phyloP scores from a whole-genome alignment of 2,888 invertebrate species.

The Drepana falcataria region DNA sequence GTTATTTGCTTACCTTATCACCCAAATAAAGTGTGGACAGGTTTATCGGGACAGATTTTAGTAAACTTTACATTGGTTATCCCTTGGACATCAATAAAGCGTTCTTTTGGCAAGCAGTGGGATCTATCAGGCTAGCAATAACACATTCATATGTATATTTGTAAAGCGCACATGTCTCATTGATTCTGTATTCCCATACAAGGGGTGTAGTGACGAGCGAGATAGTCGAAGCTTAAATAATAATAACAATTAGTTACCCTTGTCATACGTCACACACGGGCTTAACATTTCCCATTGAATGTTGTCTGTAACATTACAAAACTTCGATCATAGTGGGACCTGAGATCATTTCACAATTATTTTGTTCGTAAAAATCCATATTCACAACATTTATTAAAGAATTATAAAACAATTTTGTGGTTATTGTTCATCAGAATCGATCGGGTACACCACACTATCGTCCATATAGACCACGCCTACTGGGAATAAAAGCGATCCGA shows the following conservation, averaged over 20 bases:
- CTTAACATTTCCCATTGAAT: constrained; percentile 24
- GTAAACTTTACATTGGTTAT: too few relatives aligned
- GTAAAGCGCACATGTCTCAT: background rate
- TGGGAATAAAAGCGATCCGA: constrained; percentile 17
- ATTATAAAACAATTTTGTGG: constrained; percentile 18
- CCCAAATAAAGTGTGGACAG: too few relatives aligned
- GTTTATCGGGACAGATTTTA: too few relatives aligned
- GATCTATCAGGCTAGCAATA: too few relatives aligned
- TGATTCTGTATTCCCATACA: constrained; percentile 20
- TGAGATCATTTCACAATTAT: background rate
- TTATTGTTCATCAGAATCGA: constrained; percentile 28
- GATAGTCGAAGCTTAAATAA: constrained; percentile 22
- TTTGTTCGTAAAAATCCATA: background rate
- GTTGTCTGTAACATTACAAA: constrained; percentile 13
- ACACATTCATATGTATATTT: background rate
- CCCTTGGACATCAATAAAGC: too few relatives aligned
- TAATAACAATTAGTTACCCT: constrained; percentile 32
- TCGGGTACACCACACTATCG: constrained; percentile 16
- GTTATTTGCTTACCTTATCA: too few relatives aligned
- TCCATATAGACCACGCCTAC: constrained; percentile 21
- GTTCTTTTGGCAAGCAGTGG: too few relatives aligned
- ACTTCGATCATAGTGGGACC: background rate
- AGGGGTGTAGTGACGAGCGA: constrained; percentile 17
- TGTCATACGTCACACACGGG: constrained; percentile 31
- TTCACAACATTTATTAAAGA: constrained; percentile 2